Evolutionary conservation across 2,113 vertebrate genomes (phyloP).

Genomic region (Nyctibius bracteatus): DNA sequence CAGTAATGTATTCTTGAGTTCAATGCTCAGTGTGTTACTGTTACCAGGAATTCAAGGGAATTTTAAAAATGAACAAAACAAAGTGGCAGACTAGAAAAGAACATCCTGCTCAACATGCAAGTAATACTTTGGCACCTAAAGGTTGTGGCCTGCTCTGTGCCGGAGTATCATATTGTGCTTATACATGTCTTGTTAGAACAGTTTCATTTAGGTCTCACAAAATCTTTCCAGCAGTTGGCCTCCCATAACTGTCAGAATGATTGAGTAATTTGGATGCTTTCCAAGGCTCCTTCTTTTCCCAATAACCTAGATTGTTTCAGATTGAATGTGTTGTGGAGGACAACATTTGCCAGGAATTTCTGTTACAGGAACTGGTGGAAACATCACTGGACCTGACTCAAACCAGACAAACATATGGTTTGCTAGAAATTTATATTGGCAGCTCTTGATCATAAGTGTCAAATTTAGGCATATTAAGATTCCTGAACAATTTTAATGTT

Average conservation of each 20-base stretch:
- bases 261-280: background rate
- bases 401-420: background rate
- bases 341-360: background rate
- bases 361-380: background rate
- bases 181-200: background rate
- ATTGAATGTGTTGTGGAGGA: background rate
- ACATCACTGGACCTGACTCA: background rate
- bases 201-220: background rate
- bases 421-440: background rate
- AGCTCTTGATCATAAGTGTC: background rate
- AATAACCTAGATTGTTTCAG: constrained; percentile 1
- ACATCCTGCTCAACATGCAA: background rate
- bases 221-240: background rate
- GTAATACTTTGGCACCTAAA: background rate
- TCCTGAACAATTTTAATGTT: background rate
- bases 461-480: background rate
- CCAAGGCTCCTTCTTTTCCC: constrained; percentile 1
- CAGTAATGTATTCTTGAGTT: background rate
- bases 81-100: background rate
- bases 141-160: background rate
- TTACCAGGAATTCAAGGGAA: background rate
- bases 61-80: background rate
- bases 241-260: background rate
- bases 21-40: background rate
- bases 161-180: background rate